phyloP scores from a whole-genome alignment of 1,140 invertebrate species.

The Drosophila ercepeae region DNA sequence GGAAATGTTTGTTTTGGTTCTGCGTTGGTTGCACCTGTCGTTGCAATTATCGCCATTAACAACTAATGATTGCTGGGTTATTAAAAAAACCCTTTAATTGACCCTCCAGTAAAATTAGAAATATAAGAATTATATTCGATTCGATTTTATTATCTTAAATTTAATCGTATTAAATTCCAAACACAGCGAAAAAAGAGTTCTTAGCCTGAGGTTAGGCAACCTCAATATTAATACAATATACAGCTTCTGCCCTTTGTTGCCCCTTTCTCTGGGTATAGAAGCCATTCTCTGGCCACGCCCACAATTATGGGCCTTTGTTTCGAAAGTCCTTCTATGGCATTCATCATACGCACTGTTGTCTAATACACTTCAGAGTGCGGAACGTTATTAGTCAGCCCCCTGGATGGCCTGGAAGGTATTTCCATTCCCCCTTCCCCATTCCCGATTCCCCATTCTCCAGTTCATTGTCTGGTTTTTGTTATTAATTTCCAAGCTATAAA shows the following conservation, averaged over 20 bases:
- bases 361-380: conserved; percentile 47
- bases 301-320: conserved; percentile 41
- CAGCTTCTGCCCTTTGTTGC: background rate
- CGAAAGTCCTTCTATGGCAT: conserved; percentile 35
- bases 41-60: conserved; percentile 23
- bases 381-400: conserved; percentile 40
- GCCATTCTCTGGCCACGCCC: conserved; percentile 4
- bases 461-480: conserved; percentile 77
- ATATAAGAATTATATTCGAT: background rate
- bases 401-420: conserved; percentile 24
- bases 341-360: conserved; percentile 49
- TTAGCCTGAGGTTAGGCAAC: conserved; percentile 5
- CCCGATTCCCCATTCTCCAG: conserved; percentile 32
- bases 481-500: conserved; percentile 82
- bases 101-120: background rate
- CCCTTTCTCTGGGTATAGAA: conserved; percentile 1
- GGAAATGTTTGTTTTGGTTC: background rate
- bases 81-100: conserved; percentile 9
- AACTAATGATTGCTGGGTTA: conserved; percentile 3
- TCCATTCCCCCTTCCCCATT: conserved; percentile 18
- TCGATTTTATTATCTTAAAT: background rate
- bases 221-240: conserved; percentile 25
- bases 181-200: background rate
- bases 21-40: background rate
- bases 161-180: no score